Percentiles rank a stretch among this genome's conserved stretches.
These are phyloP conservation scores for Vidua macroura DNA, from an alignment of 2,113 vertebrate species.

Conservation along the genomic window DNA sequence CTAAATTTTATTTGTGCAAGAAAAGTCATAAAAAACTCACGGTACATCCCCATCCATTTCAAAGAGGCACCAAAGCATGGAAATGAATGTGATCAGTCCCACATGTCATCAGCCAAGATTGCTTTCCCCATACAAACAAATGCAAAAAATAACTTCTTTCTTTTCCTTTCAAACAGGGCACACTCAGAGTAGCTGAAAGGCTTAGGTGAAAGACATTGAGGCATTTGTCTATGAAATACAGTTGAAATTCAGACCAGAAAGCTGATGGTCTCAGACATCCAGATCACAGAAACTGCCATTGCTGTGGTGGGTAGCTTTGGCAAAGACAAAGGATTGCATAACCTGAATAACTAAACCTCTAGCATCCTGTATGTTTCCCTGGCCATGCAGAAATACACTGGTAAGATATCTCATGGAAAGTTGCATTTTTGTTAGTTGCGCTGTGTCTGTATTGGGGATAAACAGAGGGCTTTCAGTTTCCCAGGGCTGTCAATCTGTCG, in stretches of 20 bases:
- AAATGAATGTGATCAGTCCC: background rate
- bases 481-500: constrained; percentile 56
- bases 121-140: background rate
- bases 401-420: background rate
- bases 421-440: background rate
- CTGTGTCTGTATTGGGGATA: constrained; percentile 19
- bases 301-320: background rate
- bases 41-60: background rate
- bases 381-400: background rate
- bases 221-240: background rate
- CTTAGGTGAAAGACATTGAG: background rate
- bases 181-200: background rate
- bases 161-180: background rate
- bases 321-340: background rate
- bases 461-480: constrained; percentile 51
- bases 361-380: background rate
- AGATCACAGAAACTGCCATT: background rate
- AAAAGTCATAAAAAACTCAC: background rate
- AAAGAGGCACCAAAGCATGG: background rate
- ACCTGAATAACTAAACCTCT: background rate
- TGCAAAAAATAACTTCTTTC: background rate
- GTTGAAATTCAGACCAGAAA: background rate
- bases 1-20: background rate
- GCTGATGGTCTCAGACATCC: background rate
- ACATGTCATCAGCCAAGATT: background rate